Evolutionary conservation across 1,140 invertebrate genomes (phyloP).

Genomic region (Tetragonula clypearis): DNA sequence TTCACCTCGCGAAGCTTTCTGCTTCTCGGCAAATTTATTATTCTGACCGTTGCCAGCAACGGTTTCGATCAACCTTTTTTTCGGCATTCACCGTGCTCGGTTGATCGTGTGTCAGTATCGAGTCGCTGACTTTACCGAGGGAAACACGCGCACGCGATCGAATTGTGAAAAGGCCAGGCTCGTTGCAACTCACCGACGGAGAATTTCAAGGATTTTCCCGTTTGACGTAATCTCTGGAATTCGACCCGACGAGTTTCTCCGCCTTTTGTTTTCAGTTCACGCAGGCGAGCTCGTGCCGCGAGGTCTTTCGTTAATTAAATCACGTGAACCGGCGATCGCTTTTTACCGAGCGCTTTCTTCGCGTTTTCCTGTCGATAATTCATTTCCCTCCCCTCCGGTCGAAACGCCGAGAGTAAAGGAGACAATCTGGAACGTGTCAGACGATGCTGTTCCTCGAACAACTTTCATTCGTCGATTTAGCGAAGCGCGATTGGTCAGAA

Average conservation of each 20-base stretch:
- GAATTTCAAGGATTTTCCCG: not conserved
- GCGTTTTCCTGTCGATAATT: no score
- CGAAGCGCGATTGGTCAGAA: slow-evolving; percentile 29
- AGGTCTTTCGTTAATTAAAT: not conserved
- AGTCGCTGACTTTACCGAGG: no score
- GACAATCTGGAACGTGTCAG: not conserved
- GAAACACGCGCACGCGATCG: not conserved
- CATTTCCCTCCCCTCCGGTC: no score
- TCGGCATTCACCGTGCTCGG: not conserved
- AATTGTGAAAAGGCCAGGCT: not conserved
- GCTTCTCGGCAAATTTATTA: slow-evolving; percentile 5
- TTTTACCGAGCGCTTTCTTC: not conserved
- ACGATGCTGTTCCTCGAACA: not conserved
- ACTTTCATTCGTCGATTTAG: slow-evolving; percentile 31
- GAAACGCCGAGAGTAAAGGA: not conserved
- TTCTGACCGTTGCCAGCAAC: not conserved
- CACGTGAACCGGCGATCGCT: not conserved
- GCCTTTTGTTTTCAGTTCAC: no score
- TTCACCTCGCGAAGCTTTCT: not conserved
- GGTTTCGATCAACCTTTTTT: not conserved
- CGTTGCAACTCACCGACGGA: not conserved
- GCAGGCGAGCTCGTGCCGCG: not conserved
- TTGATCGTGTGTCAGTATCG: not conserved
- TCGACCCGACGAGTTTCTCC: not conserved
- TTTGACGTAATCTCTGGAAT: not conserved